A percentile compares a stretch with the other conserved stretches of the same genome.
phyloP scores from a whole-genome alignment of 2,113 vertebrate genomes.

The Rana temporaria region DNA sequence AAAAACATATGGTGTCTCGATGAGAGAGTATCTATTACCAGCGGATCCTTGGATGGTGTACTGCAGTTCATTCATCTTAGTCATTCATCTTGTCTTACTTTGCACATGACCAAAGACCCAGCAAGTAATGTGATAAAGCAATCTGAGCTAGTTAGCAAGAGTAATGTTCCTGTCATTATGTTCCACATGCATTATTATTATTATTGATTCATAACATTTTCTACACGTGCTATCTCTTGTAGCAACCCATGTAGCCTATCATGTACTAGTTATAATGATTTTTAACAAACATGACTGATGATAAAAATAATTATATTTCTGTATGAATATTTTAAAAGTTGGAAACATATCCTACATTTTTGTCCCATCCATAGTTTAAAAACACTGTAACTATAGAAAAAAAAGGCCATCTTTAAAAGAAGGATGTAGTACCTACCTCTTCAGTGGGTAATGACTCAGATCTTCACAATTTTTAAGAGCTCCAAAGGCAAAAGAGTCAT shows the following conservation, averaged over 20 bases:
- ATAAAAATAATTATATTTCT: too few relatives aligned
- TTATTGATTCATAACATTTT: background rate
- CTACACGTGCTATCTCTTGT: background rate
- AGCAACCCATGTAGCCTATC: background rate
- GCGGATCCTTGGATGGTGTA: slow-evolving; percentile 8
- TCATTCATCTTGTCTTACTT: slow-evolving; percentile 19
- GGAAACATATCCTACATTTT: too few relatives aligned
- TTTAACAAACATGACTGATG: too few relatives aligned
- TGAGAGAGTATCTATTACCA: slow-evolving; percentile 39
- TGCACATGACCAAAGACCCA: background rate
- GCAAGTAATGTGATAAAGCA: slow-evolving; percentile 24
- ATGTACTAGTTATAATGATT: background rate
- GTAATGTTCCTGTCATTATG: slow-evolving; percentile 21
- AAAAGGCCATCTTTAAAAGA: too few relatives aligned
- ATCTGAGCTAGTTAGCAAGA: slow-evolving; percentile 43
- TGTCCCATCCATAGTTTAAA: too few relatives aligned
- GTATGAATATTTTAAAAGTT: too few relatives aligned
- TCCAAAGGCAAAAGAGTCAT: too few relatives aligned
- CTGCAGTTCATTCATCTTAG: slow-evolving; percentile 31
- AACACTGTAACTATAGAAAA: too few relatives aligned
- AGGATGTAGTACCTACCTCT: too few relatives aligned
- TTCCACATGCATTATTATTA: slow-evolving; percentile 23
- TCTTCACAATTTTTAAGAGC: too few relatives aligned
- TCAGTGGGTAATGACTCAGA: too few relatives aligned
- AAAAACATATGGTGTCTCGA: slow-evolving; percentile 32